Conservation (phyloP, 2,113 vertebrate genomes). For the Tupaia tana region DNA sequence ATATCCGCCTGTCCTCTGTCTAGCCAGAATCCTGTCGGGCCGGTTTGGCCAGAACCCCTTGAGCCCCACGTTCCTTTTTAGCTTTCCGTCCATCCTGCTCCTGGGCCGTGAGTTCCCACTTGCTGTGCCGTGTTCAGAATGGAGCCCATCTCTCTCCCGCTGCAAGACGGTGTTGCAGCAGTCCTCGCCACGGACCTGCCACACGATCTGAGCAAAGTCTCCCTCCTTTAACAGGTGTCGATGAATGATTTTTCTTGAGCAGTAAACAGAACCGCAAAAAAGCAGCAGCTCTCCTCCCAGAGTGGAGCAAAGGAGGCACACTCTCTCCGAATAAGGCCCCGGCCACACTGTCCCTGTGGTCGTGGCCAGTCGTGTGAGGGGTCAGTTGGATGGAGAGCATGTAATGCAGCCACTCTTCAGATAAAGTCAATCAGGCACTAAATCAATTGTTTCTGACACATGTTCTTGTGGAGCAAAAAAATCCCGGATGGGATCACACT, state of each 20-base stretch:
- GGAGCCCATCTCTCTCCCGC: not conserved
- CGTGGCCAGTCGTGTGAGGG: not conserved
- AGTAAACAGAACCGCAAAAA: not conserved
- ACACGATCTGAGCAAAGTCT: not conserved
- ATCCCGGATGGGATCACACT: not conserved
- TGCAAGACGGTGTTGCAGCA: not conserved
- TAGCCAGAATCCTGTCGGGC: not conserved
- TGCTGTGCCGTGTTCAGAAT: not conserved
- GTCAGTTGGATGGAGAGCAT: not conserved
- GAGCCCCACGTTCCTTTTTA: not conserved
- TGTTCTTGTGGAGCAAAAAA: not conserved
- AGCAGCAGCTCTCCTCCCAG: accelerated
- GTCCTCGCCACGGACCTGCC: too few relatives aligned
- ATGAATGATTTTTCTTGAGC: not conserved
- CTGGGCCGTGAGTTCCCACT: not conserved
- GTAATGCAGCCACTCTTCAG: not conserved
- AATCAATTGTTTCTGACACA: not conserved
- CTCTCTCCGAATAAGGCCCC: not conserved
- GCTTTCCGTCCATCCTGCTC: not conserved
- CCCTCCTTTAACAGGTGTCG: not conserved
- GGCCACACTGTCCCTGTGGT: too few relatives aligned
- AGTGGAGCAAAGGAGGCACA: not conserved
- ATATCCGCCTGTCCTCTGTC: not conserved
- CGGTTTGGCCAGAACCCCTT: too few relatives aligned
- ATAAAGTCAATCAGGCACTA: not conserved